Conservation (phyloP, 2,113 vertebrate genomes). For the Cyprinodon brontotheroides region DNA sequence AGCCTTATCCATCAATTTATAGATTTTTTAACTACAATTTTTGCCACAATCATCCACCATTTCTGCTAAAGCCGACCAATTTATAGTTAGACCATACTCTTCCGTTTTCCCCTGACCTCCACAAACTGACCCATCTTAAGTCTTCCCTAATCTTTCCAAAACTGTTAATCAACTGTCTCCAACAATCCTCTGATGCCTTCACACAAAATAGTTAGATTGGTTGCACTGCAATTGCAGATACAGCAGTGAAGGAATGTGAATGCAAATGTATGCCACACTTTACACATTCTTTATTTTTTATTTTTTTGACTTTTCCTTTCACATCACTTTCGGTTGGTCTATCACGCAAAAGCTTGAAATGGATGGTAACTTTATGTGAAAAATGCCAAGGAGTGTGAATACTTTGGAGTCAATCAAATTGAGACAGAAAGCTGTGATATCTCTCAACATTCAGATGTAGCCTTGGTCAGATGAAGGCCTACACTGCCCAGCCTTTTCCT, state of each 20-base stretch:
- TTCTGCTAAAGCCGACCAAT: no score
- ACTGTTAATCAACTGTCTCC: background rate
- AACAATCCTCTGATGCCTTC: background rate
- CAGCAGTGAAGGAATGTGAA: background rate
- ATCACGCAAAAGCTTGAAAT: background rate
- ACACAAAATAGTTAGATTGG: background rate
- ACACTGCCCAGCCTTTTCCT: conserved; percentile 64
- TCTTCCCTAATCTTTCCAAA: background rate
- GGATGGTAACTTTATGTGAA: background rate
- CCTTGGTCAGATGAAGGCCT: conserved; percentile 37
- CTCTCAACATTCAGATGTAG: conserved; percentile 20
- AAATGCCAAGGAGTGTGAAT: background rate
- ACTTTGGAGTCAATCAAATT: background rate
- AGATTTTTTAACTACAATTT: no score
- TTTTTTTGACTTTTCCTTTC: background rate
- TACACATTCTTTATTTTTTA: background rate
- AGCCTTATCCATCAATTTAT: no score
- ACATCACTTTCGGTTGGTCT: background rate
- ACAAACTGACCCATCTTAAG: background rate
- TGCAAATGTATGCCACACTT: background rate
- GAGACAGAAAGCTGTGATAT: background rate
- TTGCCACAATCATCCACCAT: no score
- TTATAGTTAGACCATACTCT: no score
- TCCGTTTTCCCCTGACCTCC: background rate
- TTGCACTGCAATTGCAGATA: background rate